Evolutionary conservation across 2,113 vertebrate genomes (phyloP), one percentile per base, ranked within the genome.

Genomic region (Agapornis roseicollis): DNA sequence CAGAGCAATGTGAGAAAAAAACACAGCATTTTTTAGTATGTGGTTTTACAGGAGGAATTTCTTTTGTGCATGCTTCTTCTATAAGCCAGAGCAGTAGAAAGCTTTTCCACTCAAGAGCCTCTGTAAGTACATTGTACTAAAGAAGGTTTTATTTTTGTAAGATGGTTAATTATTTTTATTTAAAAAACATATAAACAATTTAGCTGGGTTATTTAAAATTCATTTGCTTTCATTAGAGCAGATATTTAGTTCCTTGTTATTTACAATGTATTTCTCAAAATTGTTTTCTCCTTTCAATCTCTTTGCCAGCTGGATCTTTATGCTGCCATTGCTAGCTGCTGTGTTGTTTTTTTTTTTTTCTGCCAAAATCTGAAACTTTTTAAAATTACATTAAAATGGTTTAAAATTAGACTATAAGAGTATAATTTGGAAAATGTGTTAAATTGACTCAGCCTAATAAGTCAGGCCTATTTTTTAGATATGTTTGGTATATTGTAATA

Each of bases 231-330:
- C 86, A 92, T 81, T 79, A 70, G 41, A 76, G 44, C 17, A 77
- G 72, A 65, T 93, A 52, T 41, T 89, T 82, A 88, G 50, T 72
- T 94, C 39, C 44, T 80, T 93, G 66, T 49, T 17, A 63, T 87
- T 92, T 72, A 76, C 25, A 84, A 33, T 61, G 17, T 90, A 56
- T 86, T 85, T 94, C 69, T 96, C 69, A 89, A 86, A 94, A 82
- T 55, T 72, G 19, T 88, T 82, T 94, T 94, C 58, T 94, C 28
- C 69, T 90, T 93, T 74, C 73, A 55, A 19, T 90, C 55, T 78
- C 29, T 27, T 90, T 96, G 89, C 93, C 93, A 93, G 91, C 82
- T 91, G 91, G 91, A 85, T 93, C 72, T 89, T 83, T 69, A 41
- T 70, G 81, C 49, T 83, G 6, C 35, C 42, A 82, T 58, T 89